Percentiles rank a stretch among this genome's conserved stretches.
These are phyloP conservation scores for Premnoplex brunnescens DNA, from an alignment of 2,797 vertebrate genomes.

Conservation along the genomic window DNA sequence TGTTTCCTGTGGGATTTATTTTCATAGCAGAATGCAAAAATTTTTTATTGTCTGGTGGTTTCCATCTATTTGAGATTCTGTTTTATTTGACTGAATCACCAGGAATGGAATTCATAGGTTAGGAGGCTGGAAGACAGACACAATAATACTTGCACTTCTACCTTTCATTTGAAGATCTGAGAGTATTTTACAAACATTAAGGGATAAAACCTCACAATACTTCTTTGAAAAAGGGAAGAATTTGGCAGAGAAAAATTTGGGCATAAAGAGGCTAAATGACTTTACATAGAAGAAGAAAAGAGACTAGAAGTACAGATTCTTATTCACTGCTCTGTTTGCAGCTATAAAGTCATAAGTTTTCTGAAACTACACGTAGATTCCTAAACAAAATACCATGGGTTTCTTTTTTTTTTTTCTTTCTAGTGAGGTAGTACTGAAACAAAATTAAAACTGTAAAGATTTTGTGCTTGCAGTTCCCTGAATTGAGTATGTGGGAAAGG, in stretches of 20 bases:
- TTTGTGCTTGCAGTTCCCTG: neutral
- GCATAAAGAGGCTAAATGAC: neutral
- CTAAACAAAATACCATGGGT: neutral
- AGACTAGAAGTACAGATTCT: neutral
- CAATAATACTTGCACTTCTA: neutral
- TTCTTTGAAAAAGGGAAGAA: neutral
- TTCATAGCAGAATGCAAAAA: neutral
- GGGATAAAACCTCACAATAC: neutral
- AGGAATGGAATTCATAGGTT: neutral
- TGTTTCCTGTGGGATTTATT: slow-evolving; percentile 33
- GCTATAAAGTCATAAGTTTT: neutral
- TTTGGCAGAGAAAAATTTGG: neutral
- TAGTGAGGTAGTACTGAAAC: neutral
- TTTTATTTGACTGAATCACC: slow-evolving; percentile 13
- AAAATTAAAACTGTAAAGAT: neutral
- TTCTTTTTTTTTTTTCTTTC: fast-evolving
- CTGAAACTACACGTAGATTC: neutral
- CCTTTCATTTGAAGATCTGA: neutral
- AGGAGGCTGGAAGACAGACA: neutral
- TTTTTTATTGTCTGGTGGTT: slow-evolving; percentile 9
- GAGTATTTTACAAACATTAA: neutral
- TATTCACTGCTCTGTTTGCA: neutral
- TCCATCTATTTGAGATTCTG: neutral
- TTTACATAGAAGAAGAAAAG: neutral
- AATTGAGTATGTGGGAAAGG: neutral